Evolutionary conservation across 2,888 invertebrate genomes (phyloP), one percentile per base, ranked within the genome.

Genomic region (Ptychoptera contaminata): DNA sequence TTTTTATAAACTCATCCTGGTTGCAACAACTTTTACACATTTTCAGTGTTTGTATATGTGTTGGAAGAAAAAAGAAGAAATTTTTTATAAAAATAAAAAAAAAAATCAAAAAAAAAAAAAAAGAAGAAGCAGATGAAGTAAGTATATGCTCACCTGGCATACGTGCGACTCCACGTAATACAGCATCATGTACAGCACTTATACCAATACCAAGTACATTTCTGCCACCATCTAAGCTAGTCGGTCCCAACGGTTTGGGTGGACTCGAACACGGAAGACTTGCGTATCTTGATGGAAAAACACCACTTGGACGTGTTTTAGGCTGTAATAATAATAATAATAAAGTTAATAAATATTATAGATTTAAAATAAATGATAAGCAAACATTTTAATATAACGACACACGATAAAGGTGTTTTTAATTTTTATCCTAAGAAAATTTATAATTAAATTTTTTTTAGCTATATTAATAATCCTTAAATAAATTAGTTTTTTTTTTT

Each of bases 181-280:
- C 66, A 8, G 66, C 65, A 56, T 66, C 64, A 48, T 66, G 66
- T 14, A 66, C 65, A 44, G 66, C 66, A 50, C 62, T 66, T 42
- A 66, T 66, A 50, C 63, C 63, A 44, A 66, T 65, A 45, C 66
- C 66, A 40, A 66, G 53, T 31, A 56, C 56, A 52, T 63, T 65
- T n/a, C 62, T 56, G 8, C 49, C 47, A 10, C 59, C 60, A 51
- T 61, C 63, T 50, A 61, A 62, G 16, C 36, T 37, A 45, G 44
- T 31, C 40, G 46, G 47, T 36, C 45, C 43, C 39, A 42, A 44
- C 49, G 48, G 49, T 46, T 42, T 56, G 51, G 49, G 58, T 35
- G 51, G 52, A 14, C 61, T 65, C 43, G 64, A 59, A 47, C 65
- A 63, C 40, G 66, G 66, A 55, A 66, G 58, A 57, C 66, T 66